Evolutionary conservation across 1,140 invertebrate genomes (phyloP).

Genomic region (Diachasmimorpha longicaudata): DNA sequence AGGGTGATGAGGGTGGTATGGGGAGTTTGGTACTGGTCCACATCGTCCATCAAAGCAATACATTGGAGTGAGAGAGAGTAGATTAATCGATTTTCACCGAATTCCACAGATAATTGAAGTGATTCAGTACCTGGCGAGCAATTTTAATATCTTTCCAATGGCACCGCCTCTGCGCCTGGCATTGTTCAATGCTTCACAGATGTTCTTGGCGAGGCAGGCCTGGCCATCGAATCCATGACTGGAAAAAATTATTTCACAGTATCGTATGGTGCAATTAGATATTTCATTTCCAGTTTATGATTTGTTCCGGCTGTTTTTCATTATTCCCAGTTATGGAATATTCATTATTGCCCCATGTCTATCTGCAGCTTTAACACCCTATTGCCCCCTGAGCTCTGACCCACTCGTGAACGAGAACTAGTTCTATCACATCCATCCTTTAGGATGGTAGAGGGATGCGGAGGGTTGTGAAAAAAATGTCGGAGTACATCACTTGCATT

Average conservation of each 20-base stretch:
- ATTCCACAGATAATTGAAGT: conserved; percentile 14
- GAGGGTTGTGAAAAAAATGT: neutral
- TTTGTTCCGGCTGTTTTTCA: neutral
- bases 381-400: neutral
- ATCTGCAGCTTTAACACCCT: neutral
- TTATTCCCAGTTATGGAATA: neutral
- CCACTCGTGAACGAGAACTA: neutral
- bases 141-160: conserved; percentile 52
- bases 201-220: conserved; percentile 64
- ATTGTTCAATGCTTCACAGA: conserved; percentile 61
- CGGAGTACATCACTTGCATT: neutral
- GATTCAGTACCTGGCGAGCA: conserved; percentile 44
- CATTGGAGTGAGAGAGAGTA: neutral
- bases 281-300: neutral
- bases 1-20: neutral
- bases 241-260: conserved; percentile 20
- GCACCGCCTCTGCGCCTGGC: conserved; percentile 41
- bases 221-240: conserved; percentile 66
- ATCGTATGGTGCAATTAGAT: neutral
- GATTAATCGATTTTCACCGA: conserved; percentile 17
- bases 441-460: neutral
- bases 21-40: neutral
- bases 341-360: neutral
- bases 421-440: neutral
- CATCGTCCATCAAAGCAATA: neutral